Percentiles rank a stretch among this genome's conserved stretches.
Evolutionary conservation across 1,140 invertebrate genomes (phyloP).

Genomic region (Psix sp.): DNA sequence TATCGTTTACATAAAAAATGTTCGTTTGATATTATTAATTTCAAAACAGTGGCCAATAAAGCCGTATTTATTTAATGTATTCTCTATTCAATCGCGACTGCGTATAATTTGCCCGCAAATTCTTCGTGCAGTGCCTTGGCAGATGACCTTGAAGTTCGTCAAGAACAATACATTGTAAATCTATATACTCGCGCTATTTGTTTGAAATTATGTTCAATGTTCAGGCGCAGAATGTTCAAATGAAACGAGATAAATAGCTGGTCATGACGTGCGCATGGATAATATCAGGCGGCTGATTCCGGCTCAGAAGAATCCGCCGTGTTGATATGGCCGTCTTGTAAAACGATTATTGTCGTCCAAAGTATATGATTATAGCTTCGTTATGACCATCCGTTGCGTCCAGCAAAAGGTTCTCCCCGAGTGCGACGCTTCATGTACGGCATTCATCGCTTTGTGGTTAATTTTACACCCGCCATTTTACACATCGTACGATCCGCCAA

Average conservation of each 20-base stretch:
- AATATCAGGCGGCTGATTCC: slow-evolving; percentile 47
- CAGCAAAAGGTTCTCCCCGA: slow-evolving; percentile 54
- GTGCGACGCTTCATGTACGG: slow-evolving; percentile 29
- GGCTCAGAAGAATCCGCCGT: slow-evolving; percentile 39
- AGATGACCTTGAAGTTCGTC: slow-evolving; percentile 34
- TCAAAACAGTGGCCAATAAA: slow-evolving; percentile 1
- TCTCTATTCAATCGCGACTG: slow-evolving; percentile 12
- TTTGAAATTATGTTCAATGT: slow-evolving; percentile 27
- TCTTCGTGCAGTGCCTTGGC: neutral
- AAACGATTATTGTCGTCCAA: slow-evolving; percentile 76
- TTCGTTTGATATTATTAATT: slow-evolving; percentile 14
- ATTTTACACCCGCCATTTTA: slow-evolving; percentile 70
- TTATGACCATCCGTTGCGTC: slow-evolving; percentile 75
- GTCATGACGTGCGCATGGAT: slow-evolving; percentile 8
- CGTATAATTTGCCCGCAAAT: slow-evolving; percentile 14
- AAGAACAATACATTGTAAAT: slow-evolving; percentile 36
- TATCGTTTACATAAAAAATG: neutral
- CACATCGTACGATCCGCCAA: slow-evolving; percentile 68
- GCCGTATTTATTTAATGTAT: slow-evolving; percentile 15
- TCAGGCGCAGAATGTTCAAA: slow-evolving; percentile 30
- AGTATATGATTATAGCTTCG: slow-evolving; percentile 76
- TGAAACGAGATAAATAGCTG: slow-evolving; percentile 18
- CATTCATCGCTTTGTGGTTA: slow-evolving; percentile 49
- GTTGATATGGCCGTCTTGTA: slow-evolving; percentile 70
- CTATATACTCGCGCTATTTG: slow-evolving; percentile 23